Percentiles rank a stretch among this genome's conserved stretches.
phyloP scores from a whole-genome alignment of 2,888 invertebrate species.

The Dynastes grantii region DNA sequence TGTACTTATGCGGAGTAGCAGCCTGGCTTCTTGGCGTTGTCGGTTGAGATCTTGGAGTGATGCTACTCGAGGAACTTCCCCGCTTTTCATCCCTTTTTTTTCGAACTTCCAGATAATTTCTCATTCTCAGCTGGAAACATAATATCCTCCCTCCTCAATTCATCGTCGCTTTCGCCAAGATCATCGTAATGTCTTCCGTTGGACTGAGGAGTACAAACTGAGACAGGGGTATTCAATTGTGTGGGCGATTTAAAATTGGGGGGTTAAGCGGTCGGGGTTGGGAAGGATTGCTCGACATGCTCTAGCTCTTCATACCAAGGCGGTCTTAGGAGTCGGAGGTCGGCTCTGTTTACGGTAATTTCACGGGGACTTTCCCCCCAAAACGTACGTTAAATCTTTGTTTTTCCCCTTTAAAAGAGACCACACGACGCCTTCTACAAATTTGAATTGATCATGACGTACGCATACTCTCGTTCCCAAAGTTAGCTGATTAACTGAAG shows the following conservation, averaged over 20 bases:
- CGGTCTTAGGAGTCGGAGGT: slow-evolving; percentile 90
- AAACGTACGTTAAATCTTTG: slow-evolving; percentile 80
- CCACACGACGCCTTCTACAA: slow-evolving; percentile 88
- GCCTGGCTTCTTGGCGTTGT: slow-evolving; percentile 91
- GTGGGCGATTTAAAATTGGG: too few relatives aligned
- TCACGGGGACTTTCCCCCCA: slow-evolving; percentile 70
- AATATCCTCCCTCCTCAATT: slow-evolving; percentile 88
- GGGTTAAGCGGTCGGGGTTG: too few relatives aligned
- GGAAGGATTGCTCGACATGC: slow-evolving; percentile 68
- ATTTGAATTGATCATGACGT: slow-evolving; percentile 80
- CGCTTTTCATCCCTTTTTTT: slow-evolving; percentile 92
- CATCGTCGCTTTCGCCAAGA: slow-evolving; percentile 91
- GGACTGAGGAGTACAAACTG: slow-evolving; percentile 73
- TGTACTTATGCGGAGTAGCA: slow-evolving; percentile 95
- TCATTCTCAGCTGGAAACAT: slow-evolving; percentile 87
- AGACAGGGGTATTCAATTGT: slow-evolving; percentile 70
- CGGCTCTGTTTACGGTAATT: slow-evolving; percentile 84
- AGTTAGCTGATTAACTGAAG: slow-evolving; percentile 86
- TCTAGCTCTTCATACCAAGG: slow-evolving; percentile 98
- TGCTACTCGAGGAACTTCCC: slow-evolving; percentile 94
- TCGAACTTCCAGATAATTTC: slow-evolving; percentile 86
- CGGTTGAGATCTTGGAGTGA: slow-evolving; percentile 92
- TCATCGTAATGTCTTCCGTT: slow-evolving; percentile 81
- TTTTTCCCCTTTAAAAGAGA: too few relatives aligned
- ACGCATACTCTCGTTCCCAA: slow-evolving; percentile 89